Evolutionary conservation across 2,797 vertebrate species (phyloP).

Genomic region (Urophycis tenuis): DNA sequence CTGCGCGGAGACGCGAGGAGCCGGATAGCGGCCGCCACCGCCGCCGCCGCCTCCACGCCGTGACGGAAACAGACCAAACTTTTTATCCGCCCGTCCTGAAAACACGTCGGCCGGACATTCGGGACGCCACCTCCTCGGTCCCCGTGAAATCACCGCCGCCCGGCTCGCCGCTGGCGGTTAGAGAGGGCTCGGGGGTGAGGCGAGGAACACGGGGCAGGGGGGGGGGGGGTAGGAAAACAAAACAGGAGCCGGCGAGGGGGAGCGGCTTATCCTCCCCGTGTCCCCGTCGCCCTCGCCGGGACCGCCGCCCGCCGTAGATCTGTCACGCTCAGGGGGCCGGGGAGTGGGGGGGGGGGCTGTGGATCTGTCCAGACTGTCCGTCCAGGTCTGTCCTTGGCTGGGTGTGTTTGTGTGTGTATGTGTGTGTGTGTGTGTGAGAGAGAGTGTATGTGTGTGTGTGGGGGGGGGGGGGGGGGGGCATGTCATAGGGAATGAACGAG

Average conservation of each 20-base stretch:
- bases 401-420: conserved; percentile 38
- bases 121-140: too few species aligned
- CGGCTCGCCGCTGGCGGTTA: too few species aligned
- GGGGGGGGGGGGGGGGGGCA: conserved; percentile 40
- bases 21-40: background rate
- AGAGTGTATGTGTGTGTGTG: conserved; percentile 12
- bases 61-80: conserved; percentile 21
- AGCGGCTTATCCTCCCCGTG: conserved; percentile 38
- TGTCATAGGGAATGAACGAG: background rate
- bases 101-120: too few species aligned
- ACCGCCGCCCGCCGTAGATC: conserved; percentile 54
- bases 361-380: conserved; percentile 51
- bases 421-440: conserved; percentile 31
- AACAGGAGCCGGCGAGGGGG: background rate
- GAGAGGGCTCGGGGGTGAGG: too few species aligned
- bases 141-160: too few species aligned
- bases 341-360: conserved; percentile 47
- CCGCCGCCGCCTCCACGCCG: too few species aligned
- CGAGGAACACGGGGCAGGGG: background rate
- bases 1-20: background rate
- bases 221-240: background rate
- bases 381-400: conserved; percentile 33
- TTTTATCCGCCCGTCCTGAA: too few species aligned
- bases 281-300: conserved; percentile 1
- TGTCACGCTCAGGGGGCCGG: too few species aligned